Base-by-base conservation (phyloP, 1,140 invertebrate genomes). In the Neodiprion lecontei region DNA sequence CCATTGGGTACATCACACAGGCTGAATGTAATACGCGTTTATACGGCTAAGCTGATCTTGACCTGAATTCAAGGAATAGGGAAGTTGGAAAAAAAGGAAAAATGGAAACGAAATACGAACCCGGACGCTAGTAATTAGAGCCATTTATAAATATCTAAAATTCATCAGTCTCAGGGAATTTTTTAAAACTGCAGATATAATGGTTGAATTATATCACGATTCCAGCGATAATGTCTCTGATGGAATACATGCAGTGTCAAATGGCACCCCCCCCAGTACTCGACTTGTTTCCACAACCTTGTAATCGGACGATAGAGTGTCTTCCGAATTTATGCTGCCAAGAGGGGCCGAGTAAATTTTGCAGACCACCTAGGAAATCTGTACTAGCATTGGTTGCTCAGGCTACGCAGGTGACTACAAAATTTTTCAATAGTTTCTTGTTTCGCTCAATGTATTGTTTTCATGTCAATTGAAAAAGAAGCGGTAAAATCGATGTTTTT, bases 321-420 rank as follows among this genome's bases (percentile, higher is more conserved):
- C 93, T 94, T 81, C 93, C 93, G 1, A 94, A 94, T 84, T 87
- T 94, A 53, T 94, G 93, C 82, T 94, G 93, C 71, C 93, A 93
- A 79, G 93, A 94, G 84, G 90, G 89, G 17, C 91, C 91, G 2
- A 91, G 90, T 74, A 91, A 91, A 77, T 89, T 91, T 73, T 94
- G 93, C 78, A 88, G 93, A 53, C 93, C 93, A 7, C 92, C 93
- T 48, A 92, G 91, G 80, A 90, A 91, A 79, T 93, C 92, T 1
- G 79, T 94, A 1, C 85, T 93, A 50, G 88, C 91, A 5, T 83
- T 93, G 65, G 86, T 93, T 72, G 91, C 92, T 70, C 91, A 89
- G 69, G 89, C 92, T 61, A 87, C 89, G 53, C 85, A 88, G 83
- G 89, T 88, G 80, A 77, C 12, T 14, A 21, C 17, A 21, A 21